Base-by-base conservation (phyloP, 2,888 invertebrate species). In the Ypsolopha sequella region DNA sequence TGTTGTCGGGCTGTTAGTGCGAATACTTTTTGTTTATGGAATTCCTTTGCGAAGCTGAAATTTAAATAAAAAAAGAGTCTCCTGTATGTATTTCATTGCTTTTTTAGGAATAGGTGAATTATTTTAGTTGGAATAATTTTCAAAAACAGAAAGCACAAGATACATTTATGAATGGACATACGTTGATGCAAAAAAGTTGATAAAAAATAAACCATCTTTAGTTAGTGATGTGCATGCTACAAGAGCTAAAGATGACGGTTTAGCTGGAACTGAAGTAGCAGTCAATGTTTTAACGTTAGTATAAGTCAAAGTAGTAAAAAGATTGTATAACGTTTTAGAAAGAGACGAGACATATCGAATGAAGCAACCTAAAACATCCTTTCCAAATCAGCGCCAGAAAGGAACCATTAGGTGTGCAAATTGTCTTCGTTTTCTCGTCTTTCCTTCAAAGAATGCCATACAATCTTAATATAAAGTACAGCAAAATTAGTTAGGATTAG, bases 191-290 rank as follows among this genome's bases (percentile, higher is more conserved):
- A 24, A 24, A 24, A 24, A 24, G 24, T 24, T 24, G 2, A 24
- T 24, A n/a, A 24, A 24, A 24, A 24, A 24, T 24, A 24, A 24
- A 24, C 11, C 41, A 41, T 9, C 24, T 41, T 41, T 11, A 36
- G 73, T 80, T 77, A 80, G 76, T 75, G 66, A 64, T 70, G 64
- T 62, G 60, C 79, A 80, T 80, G 79, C 80, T 67, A 68, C 66
- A 64, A 60, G 38, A 36, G 38, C 38, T 64, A 66, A 62, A 56
- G 62, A 71, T 66, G 69, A 67, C 59, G 68, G 65, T 67, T 65
- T 66, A 68, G 70, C 76, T 76, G 75, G 68, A 77, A 78, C 71
- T 66, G 61, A 60, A 65, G 69, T 71, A 68, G 66, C 49, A 49
- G 33, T 49, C 49, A 49, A 41, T 24, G n/a, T 49, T n/a, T 41